Evolutionary conservation across 1,140 invertebrate genomes (phyloP).

Genomic region (Ditylenchus dipsaci): DNA sequence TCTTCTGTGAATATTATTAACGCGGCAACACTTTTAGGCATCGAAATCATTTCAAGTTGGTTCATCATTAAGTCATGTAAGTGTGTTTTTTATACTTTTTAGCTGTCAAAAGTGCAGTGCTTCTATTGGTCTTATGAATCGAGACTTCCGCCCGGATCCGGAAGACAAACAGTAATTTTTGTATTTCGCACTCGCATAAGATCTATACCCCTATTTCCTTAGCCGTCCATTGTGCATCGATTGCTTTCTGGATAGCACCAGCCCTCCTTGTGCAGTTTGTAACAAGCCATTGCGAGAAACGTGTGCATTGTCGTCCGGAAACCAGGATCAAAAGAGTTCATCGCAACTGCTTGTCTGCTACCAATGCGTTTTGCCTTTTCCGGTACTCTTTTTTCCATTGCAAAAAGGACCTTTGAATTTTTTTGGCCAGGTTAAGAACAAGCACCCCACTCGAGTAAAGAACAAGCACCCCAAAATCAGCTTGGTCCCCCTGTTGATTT

Average conservation of each 20-base stretch:
- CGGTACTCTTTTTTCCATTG: neutral
- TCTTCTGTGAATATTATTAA: too few species aligned
- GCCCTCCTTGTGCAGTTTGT: neutral
- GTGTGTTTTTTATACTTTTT: too few species aligned
- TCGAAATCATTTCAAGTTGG: neutral
- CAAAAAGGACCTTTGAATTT: neutral
- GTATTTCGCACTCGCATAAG: neutral
- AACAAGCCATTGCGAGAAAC: neutral
- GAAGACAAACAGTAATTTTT: neutral
- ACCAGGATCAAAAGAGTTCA: neutral
- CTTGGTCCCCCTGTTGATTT: too few species aligned
- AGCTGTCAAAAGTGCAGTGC: neutral
- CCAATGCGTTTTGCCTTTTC: neutral
- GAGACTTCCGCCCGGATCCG: neutral
- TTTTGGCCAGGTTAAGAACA: too few species aligned
- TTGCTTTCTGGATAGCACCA: neutral
- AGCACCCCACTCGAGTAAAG: too few species aligned
- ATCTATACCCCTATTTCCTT: neutral
- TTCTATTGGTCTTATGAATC: neutral
- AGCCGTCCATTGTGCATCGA: neutral
- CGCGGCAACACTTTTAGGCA: neutral
- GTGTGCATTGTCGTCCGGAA: neutral
- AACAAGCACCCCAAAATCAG: too few species aligned
- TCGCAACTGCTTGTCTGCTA: neutral
- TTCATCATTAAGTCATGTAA: too few species aligned